Evolutionary conservation across 2,113 vertebrate genomes (phyloP).

Genomic region (Pteronura brasiliensis): DNA sequence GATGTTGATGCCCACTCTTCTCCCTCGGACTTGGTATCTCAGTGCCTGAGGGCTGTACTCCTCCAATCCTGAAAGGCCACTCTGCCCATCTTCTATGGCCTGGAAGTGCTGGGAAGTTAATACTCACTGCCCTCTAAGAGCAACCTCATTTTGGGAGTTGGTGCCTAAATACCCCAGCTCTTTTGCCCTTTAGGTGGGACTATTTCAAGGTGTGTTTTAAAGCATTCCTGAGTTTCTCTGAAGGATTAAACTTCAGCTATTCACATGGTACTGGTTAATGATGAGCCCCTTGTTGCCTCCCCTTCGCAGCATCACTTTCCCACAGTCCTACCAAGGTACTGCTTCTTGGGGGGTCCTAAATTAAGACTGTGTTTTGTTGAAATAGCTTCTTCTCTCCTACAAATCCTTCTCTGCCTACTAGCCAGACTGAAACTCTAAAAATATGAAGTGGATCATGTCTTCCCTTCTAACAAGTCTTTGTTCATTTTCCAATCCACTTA

Average conservation of each 20-base stretch:
- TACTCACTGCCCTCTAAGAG: rapidly evolving
- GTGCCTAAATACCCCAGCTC: neutral
- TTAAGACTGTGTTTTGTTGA: neutral
- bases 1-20: neutral
- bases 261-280: neutral
- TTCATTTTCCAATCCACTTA: neutral
- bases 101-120: neutral
- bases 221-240: neutral
- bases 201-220: neutral
- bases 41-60: neutral
- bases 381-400: neutral
- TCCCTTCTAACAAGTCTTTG: neutral
- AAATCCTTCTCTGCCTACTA: neutral
- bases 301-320: neutral
- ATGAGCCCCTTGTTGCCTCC: neutral
- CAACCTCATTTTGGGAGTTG: neutral
- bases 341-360: neutral
- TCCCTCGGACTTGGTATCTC: neutral
- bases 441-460: neutral
- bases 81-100: neutral
- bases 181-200: neutral
- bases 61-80: neutral
- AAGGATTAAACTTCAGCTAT: neutral
- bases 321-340: neutral
- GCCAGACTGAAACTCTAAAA: conserved; percentile 27